These are phyloP conservation scores for Hestina assimilis DNA, from an alignment of 1,140 invertebrate genomes.

Conservation along the genomic window DNA sequence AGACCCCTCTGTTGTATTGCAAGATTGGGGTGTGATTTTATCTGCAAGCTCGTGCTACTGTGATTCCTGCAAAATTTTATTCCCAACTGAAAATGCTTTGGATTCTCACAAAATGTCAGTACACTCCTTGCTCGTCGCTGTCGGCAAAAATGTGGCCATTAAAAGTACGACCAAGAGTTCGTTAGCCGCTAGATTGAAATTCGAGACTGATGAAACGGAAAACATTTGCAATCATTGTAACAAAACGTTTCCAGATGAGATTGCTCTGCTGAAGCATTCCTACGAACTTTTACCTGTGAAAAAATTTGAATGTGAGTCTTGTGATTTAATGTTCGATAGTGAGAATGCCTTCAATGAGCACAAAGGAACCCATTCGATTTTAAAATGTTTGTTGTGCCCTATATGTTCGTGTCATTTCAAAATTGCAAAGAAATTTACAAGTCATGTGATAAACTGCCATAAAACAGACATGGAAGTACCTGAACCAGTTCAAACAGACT, in stretches of 20 bases:
- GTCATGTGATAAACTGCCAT: neutral
- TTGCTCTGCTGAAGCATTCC: conserved; percentile 39
- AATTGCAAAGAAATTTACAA: neutral
- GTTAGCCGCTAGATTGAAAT: conserved; percentile 2
- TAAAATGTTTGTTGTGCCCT: neutral
- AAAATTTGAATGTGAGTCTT: conserved; percentile 5
- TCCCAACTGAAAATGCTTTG: conserved; percentile 45
- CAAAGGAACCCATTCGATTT: neutral
- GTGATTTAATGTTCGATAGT: conserved; percentile 3
- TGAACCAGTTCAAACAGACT: neutral
- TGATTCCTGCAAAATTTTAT: conserved; percentile 39
- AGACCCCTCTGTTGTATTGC: conserved; percentile 25
- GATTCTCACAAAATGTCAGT: conserved; percentile 43
- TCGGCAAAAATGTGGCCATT: conserved; percentile 29
- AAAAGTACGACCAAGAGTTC: conserved; percentile 31
- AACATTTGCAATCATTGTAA: conserved; percentile 44
- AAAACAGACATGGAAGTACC: neutral
- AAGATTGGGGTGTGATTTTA: conserved; percentile 36
- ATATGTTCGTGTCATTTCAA: neutral
- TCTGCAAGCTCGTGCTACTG: conserved; percentile 38
- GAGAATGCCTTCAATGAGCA: neutral
- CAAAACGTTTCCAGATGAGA: conserved; percentile 31
- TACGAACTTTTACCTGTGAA: conserved; percentile 40
- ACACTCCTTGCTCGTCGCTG: conserved; percentile 47
- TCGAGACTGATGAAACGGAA: neutral